These are phyloP conservation scores for Achlya flavicornis DNA, from an alignment of 2,888 invertebrate genomes.

Conservation along the genomic window DNA sequence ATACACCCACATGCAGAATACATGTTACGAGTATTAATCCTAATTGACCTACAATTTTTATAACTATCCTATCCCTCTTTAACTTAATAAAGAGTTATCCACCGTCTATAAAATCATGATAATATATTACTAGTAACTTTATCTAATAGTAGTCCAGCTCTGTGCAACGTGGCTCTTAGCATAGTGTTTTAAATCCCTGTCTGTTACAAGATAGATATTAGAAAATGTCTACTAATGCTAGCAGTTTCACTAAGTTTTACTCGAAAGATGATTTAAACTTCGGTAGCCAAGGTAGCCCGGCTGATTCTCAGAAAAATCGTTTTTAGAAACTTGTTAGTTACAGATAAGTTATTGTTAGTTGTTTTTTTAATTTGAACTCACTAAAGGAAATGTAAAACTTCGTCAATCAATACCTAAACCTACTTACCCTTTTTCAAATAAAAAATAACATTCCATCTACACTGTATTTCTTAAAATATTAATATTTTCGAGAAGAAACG, in stretches of 20 bases:
- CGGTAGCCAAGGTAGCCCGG: background rate
- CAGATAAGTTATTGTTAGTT: too few species aligned
- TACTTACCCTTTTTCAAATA: too few species aligned
- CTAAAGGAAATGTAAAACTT: background rate
- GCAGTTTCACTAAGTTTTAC: background rate
- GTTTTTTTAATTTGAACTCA: too few species aligned
- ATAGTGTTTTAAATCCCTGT: background rate
- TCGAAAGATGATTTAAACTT: background rate
- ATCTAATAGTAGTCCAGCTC: background rate
- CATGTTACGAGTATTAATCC: too few species aligned
- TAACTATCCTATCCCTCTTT: too few species aligned
- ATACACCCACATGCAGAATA: too few species aligned
- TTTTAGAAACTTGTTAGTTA: background rate
- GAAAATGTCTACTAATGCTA: background rate
- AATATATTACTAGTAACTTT: background rate
- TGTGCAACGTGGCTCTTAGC: background rate
- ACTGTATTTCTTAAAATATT: background rate
- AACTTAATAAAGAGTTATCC: too few species aligned
- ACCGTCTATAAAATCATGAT: background rate
- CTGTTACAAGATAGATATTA: background rate
- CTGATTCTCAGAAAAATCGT: background rate
- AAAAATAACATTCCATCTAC: too few species aligned
- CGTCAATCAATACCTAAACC: too few species aligned
- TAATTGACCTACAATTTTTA: too few species aligned
- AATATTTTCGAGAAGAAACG: background rate